Evolutionary conservation across 1,140 invertebrate genomes (phyloP).

Genomic region (Eulimnadia texana): DNA sequence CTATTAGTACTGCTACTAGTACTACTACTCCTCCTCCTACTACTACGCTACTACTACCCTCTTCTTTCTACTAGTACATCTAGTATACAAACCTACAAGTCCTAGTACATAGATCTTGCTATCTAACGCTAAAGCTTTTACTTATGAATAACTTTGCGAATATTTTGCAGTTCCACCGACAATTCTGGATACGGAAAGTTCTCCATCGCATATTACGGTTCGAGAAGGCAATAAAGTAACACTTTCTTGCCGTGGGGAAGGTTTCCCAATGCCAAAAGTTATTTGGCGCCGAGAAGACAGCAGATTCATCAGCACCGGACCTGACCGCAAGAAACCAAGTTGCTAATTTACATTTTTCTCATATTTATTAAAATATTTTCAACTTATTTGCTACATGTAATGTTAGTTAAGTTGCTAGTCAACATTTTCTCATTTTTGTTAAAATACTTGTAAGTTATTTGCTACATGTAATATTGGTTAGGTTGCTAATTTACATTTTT

Average conservation of each 20-base stretch:
- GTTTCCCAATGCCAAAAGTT: slow-evolving; percentile 71
- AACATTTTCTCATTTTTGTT: no score
- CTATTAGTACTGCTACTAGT: no score
- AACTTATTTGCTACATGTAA: background rate
- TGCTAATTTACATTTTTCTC: slow-evolving; percentile 19
- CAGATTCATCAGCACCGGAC: slow-evolving; percentile 50
- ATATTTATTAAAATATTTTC: no score
- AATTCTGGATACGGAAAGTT: slow-evolving; percentile 68
- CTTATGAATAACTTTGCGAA: no score
- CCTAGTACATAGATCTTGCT: no score
- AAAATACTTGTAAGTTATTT: no score
- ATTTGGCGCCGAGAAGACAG: slow-evolving; percentile 83
- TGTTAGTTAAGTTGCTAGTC: background rate
- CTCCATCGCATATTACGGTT: slow-evolving; percentile 71
- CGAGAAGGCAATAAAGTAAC: slow-evolving; percentile 80
- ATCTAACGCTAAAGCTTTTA: no score
- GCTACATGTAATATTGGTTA: background rate
- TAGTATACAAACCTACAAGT: no score
- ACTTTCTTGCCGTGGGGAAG: slow-evolving; percentile 64
- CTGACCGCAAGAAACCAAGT: slow-evolving; percentile 67
- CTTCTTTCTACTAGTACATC: no score
- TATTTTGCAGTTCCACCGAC: slow-evolving; percentile 77
- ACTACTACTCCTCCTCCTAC: no score
- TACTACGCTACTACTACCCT: no score
- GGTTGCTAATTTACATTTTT: background rate